Percentiles rank a stretch among this genome's conserved stretches.
These are phyloP conservation scores for Paracanthobrama guichenoti DNA, from an alignment of 2,113 vertebrate species.

Conservation along the genomic window DNA sequence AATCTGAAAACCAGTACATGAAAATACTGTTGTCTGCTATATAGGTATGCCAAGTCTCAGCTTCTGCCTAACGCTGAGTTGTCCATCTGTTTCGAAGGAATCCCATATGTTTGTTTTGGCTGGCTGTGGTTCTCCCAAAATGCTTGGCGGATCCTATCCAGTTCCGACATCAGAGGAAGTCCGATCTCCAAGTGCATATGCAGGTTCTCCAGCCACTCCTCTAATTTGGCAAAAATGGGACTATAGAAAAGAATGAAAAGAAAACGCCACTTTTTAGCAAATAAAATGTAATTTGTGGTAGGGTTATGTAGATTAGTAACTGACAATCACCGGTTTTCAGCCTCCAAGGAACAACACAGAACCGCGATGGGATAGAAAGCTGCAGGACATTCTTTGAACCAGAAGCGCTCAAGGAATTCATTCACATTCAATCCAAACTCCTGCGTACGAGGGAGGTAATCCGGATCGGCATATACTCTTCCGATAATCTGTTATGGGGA, in stretches of 20 bases:
- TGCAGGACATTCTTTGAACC: slow-evolving; percentile 81
- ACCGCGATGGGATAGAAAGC: slow-evolving; percentile 89
- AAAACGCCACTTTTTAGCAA: background rate
- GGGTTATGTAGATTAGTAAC: background rate
- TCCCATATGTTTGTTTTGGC: slow-evolving; percentile 58
- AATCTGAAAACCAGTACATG: background rate
- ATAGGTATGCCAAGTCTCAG: background rate
- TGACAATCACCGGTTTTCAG: slow-evolving; percentile 83
- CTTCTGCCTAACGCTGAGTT: background rate
- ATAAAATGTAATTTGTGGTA: background rate
- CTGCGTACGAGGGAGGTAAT: slow-evolving; percentile 88
- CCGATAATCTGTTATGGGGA: slow-evolving; percentile 85
- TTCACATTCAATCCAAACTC: slow-evolving; percentile 90
- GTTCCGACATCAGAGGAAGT: slow-evolving; percentile 84
- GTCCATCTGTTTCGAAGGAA: slow-evolving; percentile 58
- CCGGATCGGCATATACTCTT: slow-evolving; percentile 91
- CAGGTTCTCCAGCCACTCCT: slow-evolving; percentile 89
- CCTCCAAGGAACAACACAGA: slow-evolving; percentile 91
- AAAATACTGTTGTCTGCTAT: background rate
- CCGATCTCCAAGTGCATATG: slow-evolving; percentile 87
- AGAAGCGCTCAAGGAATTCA: slow-evolving; percentile 87
- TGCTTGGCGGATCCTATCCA: slow-evolving; percentile 80
- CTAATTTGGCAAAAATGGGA: slow-evolving; percentile 84
- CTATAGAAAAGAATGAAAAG: slow-evolving; percentile 59
- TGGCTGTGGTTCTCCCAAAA: slow-evolving; percentile 82